phyloP scores from a whole-genome alignment of 2,797 vertebrate genomes.

The Squalus acanthias region DNA sequence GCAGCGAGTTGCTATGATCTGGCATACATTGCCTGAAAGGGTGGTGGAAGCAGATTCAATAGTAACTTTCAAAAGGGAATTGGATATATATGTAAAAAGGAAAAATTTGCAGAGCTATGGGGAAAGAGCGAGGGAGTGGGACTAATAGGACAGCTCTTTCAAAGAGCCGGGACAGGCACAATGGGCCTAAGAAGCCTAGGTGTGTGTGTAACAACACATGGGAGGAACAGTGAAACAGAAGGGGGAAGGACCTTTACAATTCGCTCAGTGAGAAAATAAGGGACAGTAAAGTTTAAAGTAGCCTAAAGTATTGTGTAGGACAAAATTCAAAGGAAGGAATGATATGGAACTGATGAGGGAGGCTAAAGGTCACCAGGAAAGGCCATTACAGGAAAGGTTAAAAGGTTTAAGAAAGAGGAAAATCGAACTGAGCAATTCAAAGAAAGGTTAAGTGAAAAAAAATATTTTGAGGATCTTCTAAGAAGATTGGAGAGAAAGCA shows the following conservation, averaged over 20 bases:
- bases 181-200: neutral
- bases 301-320: neutral
- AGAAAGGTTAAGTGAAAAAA: neutral
- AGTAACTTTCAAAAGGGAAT: neutral
- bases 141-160: slow-evolving; percentile 8
- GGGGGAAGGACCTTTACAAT: neutral
- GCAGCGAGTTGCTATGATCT: neutral
- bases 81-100: neutral
- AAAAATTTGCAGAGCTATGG: neutral
- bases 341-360: neutral
- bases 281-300: neutral
- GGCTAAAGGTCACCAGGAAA: neutral
- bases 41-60: neutral
- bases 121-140: neutral
- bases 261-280: neutral
- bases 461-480: neutral
- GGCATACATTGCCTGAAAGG: neutral
- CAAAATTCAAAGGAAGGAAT: neutral
- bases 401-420: neutral
- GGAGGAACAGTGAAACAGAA: neutral
- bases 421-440: neutral
- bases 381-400: neutral
- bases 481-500: neutral
- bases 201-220: neutral
- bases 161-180: neutral